Percentiles rank a stretch among this genome's conserved stretches.
Conservation (phyloP, 2,888 invertebrate species). For the Hyposoter dolosus region DNA sequence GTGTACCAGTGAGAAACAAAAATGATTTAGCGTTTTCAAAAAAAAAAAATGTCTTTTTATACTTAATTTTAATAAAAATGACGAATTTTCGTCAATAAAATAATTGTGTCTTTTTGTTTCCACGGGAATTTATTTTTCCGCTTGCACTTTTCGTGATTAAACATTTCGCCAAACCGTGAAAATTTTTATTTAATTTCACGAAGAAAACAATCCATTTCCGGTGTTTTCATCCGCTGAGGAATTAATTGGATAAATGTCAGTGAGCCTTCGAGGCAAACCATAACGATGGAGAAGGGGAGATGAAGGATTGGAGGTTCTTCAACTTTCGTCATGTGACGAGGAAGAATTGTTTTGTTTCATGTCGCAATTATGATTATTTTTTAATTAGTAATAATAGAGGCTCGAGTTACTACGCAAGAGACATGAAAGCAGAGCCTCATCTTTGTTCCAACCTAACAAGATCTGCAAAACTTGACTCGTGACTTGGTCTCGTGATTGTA, state of each 20-base stretch:
- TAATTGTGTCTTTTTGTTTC: not conserved
- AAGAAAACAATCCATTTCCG: not conserved
- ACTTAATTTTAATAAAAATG: slow-evolving; percentile 21
- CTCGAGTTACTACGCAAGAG: not conserved
- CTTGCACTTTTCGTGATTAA: not conserved
- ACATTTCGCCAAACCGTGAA: not conserved
- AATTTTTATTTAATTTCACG: not conserved
- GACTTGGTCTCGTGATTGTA: slow-evolving; percentile 62
- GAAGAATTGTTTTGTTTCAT: not conserved
- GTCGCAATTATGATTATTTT: slow-evolving; percentile 10
- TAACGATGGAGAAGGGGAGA: slow-evolving; percentile 6
- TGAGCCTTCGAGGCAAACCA: slow-evolving; percentile 1
- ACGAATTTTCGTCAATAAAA: slow-evolving; percentile 31
- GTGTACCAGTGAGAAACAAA: slow-evolving; percentile 30
- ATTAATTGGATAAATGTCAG: slow-evolving; percentile 30
- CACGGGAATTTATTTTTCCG: not conserved
- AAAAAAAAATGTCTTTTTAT: slow-evolving; percentile 16
- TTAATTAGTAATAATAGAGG: slow-evolving; percentile 2
- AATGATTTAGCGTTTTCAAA: not conserved
- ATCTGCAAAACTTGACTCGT: slow-evolving; percentile 69
- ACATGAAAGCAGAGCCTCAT: slow-evolving; percentile 40
- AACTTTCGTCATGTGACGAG: slow-evolving; percentile 43
- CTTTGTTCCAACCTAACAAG: slow-evolving; percentile 44
- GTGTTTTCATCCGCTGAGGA: not conserved
- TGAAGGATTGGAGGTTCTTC: slow-evolving; percentile 64